Evolutionary conservation across 2,797 vertebrate genomes (phyloP).

Genomic region (Notolabrus celidotus): DNA sequence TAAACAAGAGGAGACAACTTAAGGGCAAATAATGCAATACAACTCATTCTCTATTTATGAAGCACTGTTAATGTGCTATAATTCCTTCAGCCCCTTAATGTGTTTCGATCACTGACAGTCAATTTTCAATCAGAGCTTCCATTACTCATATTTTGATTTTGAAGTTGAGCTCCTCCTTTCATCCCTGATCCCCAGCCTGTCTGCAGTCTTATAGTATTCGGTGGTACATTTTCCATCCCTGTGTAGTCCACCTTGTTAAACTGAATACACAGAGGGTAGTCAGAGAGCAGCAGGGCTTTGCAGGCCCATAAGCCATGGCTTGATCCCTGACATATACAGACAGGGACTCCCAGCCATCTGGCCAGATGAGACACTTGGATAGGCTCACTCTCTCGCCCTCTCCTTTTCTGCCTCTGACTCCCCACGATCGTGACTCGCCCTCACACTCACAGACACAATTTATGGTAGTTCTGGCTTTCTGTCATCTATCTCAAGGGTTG

Average conservation of each 20-base stretch:
- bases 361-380: constrained; percentile 63
- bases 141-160: constrained; percentile 15
- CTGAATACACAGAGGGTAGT: constrained; percentile 23
- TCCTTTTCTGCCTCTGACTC: constrained; percentile 19
- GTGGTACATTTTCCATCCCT: constrained; percentile 2
- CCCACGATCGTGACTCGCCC: constrained; percentile 24
- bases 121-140: constrained; percentile 18
- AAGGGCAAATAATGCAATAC: background rate
- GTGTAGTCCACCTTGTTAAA: constrained; percentile 32
- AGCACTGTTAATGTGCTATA: constrained; percentile 18
- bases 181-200: constrained; percentile 1
- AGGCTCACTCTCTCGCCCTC: constrained; percentile 18
- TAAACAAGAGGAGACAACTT: background rate
- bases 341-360: constrained; percentile 71
- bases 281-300: constrained; percentile 54
- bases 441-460: constrained; percentile 18
- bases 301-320: constrained; percentile 56
- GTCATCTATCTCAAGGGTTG: constrained; percentile 55
- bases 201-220: background rate
- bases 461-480: constrained; percentile 47
- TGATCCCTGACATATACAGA: constrained; percentile 67
- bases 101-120: constrained; percentile 37
- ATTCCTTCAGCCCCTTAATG: constrained; percentile 29
- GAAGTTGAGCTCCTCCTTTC: constrained; percentile 8
- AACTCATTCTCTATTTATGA: constrained; percentile 30